Conservation (phyloP, 2,888 invertebrate genomes). For the Andricus curvator region DNA sequence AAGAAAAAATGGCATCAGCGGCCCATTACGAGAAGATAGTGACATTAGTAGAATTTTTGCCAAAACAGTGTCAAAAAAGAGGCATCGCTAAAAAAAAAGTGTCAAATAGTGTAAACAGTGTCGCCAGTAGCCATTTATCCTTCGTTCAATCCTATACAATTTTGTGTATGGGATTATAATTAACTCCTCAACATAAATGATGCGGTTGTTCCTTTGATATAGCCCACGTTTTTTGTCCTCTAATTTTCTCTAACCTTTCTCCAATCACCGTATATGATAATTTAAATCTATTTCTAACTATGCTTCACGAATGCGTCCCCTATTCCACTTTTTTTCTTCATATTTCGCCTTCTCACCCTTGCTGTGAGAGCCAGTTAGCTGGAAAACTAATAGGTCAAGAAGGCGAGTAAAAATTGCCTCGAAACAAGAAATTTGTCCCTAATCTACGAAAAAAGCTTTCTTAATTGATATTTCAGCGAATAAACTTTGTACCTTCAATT, state of each 20-base stretch:
- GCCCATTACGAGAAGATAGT: no score
- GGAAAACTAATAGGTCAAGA: not conserved
- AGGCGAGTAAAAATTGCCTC: not conserved
- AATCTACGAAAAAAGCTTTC: not conserved
- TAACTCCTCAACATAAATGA: no score
- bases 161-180: no score
- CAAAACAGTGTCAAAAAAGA: no score
- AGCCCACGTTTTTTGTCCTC: not conserved
- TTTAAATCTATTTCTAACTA: not conserved
- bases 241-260: not conserved
- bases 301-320: not conserved
- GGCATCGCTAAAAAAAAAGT: no score
- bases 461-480: not conserved
- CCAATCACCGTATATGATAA: not conserved
- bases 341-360: not conserved
- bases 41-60: no score
- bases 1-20: no score
- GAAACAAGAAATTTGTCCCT: not conserved
- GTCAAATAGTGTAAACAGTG: no score
- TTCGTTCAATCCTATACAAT: no score
- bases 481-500: not conserved
- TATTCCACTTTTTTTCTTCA: not conserved
- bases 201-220: no score
- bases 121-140: no score
- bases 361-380: not conserved